phyloP scores from a whole-genome alignment of 2,797 vertebrate species.

The Sebastes aleutianus region DNA sequence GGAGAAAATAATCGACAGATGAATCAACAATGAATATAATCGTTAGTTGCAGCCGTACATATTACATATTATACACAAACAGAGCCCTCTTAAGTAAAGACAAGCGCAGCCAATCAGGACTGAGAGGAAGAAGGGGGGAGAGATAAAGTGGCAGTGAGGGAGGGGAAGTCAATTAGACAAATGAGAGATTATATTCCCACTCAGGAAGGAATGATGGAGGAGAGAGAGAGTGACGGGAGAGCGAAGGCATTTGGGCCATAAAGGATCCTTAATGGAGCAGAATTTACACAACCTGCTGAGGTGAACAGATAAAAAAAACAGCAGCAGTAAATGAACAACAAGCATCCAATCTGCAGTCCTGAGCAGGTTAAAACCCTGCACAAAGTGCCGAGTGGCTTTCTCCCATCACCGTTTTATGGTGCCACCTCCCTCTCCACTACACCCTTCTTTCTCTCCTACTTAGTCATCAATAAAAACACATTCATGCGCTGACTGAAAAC shows the following conservation, averaged over 20 bases:
- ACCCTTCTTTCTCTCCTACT: constrained; percentile 46
- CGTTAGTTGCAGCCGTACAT: not conserved
- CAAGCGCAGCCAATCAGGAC: not conserved
- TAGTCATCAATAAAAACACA: constrained; percentile 76
- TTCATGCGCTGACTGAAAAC: constrained; percentile 47
- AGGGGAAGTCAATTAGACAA: constrained; percentile 44
- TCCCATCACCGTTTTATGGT: constrained; percentile 23
- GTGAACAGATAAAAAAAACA: constrained; percentile 68
- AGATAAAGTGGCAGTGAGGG: not conserved
- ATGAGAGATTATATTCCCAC: constrained; percentile 47
- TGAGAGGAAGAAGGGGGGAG: not conserved
- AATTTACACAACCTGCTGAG: constrained; percentile 78
- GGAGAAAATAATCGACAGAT: no score
- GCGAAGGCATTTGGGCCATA: constrained; percentile 53
- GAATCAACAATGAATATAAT: not conserved
- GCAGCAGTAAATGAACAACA: constrained; percentile 58
- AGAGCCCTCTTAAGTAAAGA: not conserved
- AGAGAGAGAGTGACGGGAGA: constrained; percentile 25
- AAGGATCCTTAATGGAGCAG: constrained; percentile 77
- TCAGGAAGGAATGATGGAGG: constrained; percentile 20
- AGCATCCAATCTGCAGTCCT: constrained; percentile 45
- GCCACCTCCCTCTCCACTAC: constrained; percentile 25
- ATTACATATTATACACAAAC: not conserved
- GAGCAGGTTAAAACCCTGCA: constrained; percentile 62
- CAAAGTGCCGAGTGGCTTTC: constrained; percentile 59